These are phyloP conservation scores for Peromyscus eremicus DNA, from an alignment of 2,797 vertebrate species.

Conservation along the genomic window DNA sequence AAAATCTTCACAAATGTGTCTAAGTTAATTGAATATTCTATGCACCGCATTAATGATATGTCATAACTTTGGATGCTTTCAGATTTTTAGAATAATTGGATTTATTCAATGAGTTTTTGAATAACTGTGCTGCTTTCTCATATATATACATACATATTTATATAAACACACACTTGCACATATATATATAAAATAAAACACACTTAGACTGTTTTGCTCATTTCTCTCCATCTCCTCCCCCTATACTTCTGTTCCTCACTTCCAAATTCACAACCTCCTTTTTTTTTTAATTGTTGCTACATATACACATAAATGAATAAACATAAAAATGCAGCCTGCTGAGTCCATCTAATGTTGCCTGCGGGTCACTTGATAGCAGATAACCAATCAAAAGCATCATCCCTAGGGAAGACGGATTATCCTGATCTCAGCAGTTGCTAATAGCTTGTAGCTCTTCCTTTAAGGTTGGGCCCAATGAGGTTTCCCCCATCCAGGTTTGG, in stretches of 20 bases:
- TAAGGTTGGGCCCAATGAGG: not conserved
- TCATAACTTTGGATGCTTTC: not conserved
- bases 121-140: not conserved
- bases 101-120: not conserved
- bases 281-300: too few species aligned
- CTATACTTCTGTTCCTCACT: not conserved
- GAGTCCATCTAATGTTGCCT: not conserved
- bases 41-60: not conserved
- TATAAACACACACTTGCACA: not conserved
- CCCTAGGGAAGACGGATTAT: not conserved
- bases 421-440: not conserved
- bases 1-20: not conserved
- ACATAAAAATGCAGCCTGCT: not conserved
- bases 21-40: not conserved
- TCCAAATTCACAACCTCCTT: not conserved
- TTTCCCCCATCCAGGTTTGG: not conserved
- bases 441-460: not conserved
- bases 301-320: not conserved
- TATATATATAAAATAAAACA: not conserved
- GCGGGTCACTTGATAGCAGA: not conserved
- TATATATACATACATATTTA: not conserved
- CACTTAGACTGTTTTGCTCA: not conserved
- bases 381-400: not conserved
- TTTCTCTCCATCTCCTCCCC: too few species aligned
- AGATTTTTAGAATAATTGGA: not conserved